Conservation (phyloP, 1,140 invertebrate species). For the Stenopsyche tienmushanensis region DNA sequence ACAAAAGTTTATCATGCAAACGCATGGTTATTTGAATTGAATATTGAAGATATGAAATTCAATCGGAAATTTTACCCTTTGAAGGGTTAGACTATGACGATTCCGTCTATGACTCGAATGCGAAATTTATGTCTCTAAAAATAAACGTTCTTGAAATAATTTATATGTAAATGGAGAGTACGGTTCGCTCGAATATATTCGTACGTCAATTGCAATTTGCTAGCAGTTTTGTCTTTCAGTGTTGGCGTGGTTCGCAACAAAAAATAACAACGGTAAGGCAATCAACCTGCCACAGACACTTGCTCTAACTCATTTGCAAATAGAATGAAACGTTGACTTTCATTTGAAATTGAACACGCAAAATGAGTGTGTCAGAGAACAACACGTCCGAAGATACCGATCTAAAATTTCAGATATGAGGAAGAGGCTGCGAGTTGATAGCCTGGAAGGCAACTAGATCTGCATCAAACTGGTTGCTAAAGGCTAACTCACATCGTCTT, state of each 20-base stretch:
- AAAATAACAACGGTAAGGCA: neutral
- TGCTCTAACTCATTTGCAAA: slow-evolving; percentile 12
- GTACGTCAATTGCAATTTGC: neutral
- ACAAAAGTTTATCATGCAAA: no score
- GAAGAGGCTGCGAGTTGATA: slow-evolving; percentile 29
- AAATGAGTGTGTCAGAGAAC: slow-evolving; percentile 24
- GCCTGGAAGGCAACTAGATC: slow-evolving; percentile 37
- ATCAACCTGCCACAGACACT: slow-evolving; percentile 18
- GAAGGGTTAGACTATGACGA: no score
- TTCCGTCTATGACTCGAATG: no score
- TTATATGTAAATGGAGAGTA: no score
- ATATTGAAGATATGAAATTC: no score
- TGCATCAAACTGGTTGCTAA: slow-evolving; percentile 22
- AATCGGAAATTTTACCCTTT: no score
- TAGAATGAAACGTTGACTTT: slow-evolving; percentile 20
- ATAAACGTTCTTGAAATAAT: no score
- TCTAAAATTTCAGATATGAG: slow-evolving; percentile 37
- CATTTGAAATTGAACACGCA: slow-evolving; percentile 14
- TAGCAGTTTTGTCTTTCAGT: neutral
- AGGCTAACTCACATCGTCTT: slow-evolving; percentile 13
- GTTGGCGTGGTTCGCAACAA: neutral
- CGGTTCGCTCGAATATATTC: neutral
- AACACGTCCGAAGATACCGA: slow-evolving; percentile 31
- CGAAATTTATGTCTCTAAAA: no score
- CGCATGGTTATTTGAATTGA: neutral